Conservation (phyloP, 2,113 vertebrate genomes). For the Todiramphus saurophagus region DNA sequence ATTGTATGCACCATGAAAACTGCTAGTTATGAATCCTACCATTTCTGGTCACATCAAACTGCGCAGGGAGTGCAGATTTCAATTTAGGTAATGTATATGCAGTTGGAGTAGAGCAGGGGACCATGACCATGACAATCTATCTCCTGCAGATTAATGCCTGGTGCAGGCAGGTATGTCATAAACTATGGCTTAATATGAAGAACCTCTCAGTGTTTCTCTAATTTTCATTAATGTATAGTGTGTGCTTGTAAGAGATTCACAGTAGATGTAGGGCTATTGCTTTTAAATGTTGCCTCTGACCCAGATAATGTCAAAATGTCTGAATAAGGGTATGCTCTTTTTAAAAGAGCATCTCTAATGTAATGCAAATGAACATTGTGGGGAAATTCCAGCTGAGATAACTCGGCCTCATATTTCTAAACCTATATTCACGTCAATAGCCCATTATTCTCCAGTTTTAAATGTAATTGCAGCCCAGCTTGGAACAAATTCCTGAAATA, state of each 20-base stretch:
- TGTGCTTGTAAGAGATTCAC: constrained; percentile 57
- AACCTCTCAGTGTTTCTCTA: constrained; percentile 24
- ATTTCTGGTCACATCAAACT: constrained; percentile 66
- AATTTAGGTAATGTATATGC: constrained; percentile 75
- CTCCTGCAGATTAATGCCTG: constrained; percentile 76
- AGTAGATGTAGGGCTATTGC: constrained; percentile 63
- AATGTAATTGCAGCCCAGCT: constrained; percentile 77
- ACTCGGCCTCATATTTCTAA: constrained; percentile 81
- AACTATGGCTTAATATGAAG: constrained; percentile 67
- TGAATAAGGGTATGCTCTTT: constrained; percentile 70
- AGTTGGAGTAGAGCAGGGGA: constrained; percentile 64
- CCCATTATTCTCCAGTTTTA: constrained; percentile 81
- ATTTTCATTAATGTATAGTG: constrained; percentile 67
- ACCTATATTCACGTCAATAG: constrained; percentile 84
- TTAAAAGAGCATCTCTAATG: constrained; percentile 79
- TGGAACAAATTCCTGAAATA: constrained; percentile 79
- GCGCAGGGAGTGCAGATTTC: constrained; percentile 68
- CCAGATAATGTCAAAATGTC: constrained; percentile 79
- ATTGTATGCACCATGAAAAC: constrained; percentile 57
- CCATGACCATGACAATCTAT: constrained; percentile 72
- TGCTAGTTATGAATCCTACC: constrained; percentile 26
- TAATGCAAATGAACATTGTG: constrained; percentile 80
- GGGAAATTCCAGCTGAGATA: constrained; percentile 84
- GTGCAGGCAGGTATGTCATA: constrained; percentile 75
- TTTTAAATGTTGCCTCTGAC: constrained; percentile 79